Base-by-base conservation (phyloP, 2,113 vertebrate genomes). In the Xenopus borealis region DNA sequence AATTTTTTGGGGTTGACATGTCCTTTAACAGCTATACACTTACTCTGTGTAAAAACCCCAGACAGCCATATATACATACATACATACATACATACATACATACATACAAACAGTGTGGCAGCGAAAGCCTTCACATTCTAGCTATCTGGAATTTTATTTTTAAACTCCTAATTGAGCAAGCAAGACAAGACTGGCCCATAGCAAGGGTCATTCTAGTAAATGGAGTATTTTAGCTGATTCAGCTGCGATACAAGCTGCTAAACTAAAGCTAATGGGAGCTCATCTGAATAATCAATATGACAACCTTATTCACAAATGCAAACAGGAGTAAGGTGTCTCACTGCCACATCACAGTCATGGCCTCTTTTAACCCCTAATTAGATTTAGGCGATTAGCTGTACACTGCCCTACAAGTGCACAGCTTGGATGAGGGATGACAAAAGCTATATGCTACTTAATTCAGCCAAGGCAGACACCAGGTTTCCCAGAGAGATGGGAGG, bases 261-360 rank as follows among this genome's bases (percentile, higher is more conserved):
- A 88, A 86, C 80, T 85, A 83, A 17, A 88, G 86, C 91, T 83
- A 89, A 92, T 89, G 83, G 50, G 82, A 86, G 79, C 88, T 91
- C 80, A 95, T 98, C 85, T 98, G 94, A 94, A 98, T 98, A 98
- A 98, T 98, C 96, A 94, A 98, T 97, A 98, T 96, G 96, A 97
- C 96, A 98, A 95, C 94, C 94, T 97, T 95, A 94, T 96, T 96
- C 96, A 95, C 96, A 92, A 93, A 96, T 93, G 94, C 95, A 96
- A 97, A 97, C 93, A 93, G 94, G 95, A 96, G 89, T 89, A 91
- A 95, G 93, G 93, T 94, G 93, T 93, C 92, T 94, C 88, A 79
- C 86, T 92, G 94, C 94, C 92, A 94, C 92, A 92, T 90, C 91
- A 92, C 92, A 96, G 95, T 95, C 95, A 96, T 95, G 95, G 92